Conservation (phyloP, 2,113 vertebrate genomes). For the Spheniscus mendiculus region DNA sequence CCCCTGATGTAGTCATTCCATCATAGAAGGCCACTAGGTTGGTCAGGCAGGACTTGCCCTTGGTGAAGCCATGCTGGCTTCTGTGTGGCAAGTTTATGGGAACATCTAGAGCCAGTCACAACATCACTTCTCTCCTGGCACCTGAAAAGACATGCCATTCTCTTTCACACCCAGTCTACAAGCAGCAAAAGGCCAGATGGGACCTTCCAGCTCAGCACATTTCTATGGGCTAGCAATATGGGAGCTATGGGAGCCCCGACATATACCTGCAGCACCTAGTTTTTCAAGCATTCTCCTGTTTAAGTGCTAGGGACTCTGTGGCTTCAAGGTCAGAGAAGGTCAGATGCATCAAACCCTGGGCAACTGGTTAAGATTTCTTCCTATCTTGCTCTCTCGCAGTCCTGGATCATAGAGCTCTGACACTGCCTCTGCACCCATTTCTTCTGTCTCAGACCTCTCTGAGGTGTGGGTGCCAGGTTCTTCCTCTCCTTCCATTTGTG, state of each 20-base stretch:
- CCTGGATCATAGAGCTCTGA: not conserved
- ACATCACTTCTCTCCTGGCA: not conserved
- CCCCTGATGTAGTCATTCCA: too few relatives aligned
- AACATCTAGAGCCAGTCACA: not conserved
- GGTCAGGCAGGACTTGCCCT: too few relatives aligned
- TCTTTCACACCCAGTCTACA: not conserved
- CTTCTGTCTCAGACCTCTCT: not conserved
- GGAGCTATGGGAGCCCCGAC: not conserved
- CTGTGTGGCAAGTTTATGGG: not conserved
- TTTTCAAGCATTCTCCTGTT: not conserved
- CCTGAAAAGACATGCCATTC: not conserved
- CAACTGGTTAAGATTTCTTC: not conserved
- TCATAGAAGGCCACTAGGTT: too few relatives aligned
- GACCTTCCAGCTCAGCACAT: not conserved
- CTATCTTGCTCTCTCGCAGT: not conserved
- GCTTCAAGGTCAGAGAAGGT: not conserved
- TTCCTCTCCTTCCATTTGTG: not conserved
- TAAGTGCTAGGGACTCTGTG: not conserved
- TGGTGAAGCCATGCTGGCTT: not conserved
- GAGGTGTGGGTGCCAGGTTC: not conserved
- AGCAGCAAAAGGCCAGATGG: not conserved
- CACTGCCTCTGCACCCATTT: not conserved
- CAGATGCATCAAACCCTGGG: not conserved
- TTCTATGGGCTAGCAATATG: not conserved
- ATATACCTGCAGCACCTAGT: not conserved